Percentiles rank a stretch among this genome's conserved stretches.
Evolutionary conservation across 2,888 invertebrate species (phyloP).

Genomic region (Micoletzkya japonica): DNA sequence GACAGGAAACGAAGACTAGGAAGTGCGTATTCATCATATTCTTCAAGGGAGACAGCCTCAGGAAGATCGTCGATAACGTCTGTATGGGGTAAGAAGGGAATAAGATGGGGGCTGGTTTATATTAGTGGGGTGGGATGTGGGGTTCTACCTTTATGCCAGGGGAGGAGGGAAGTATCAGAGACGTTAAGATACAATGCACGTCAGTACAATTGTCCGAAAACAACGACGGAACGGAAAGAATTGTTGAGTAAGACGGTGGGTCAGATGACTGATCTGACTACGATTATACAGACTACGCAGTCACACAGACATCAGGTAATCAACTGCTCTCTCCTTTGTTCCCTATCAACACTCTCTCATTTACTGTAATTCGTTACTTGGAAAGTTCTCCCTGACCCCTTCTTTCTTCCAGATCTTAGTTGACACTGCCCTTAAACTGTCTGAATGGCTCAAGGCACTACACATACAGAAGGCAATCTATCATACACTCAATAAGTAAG

Average conservation of each 20-base stretch:
- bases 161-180: background rate
- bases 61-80: slow-evolving; percentile 93
- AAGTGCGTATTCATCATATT: slow-evolving; percentile 84
- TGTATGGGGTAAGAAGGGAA: slow-evolving; percentile 85
- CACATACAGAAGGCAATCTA: slow-evolving; percentile 98
- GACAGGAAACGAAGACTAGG: slow-evolving; percentile 86
- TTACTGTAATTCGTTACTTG: too few species aligned
- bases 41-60: slow-evolving; percentile 90
- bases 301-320: slow-evolving; percentile 52
- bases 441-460: slow-evolving; percentile 92
- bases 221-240: slow-evolving; percentile 89
- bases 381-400: too few species aligned
- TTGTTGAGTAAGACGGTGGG: slow-evolving; percentile 98
- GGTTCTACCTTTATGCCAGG: background rate
- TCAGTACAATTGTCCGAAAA: slow-evolving; percentile 95
- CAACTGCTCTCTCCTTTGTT: too few species aligned
- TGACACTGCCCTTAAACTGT: slow-evolving; percentile 94
- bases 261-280: slow-evolving; percentile 91
- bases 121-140: background rate
- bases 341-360: too few species aligned
- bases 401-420: slow-evolving; percentile 71
- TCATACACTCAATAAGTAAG: slow-evolving; percentile 87
- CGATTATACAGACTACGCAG: slow-evolving; percentile 66
- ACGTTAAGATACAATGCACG: slow-evolving; percentile 83
- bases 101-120: slow-evolving; percentile 45